phyloP scores from a whole-genome alignment of 2,113 vertebrate genomes.

The Python bivittatus region DNA sequence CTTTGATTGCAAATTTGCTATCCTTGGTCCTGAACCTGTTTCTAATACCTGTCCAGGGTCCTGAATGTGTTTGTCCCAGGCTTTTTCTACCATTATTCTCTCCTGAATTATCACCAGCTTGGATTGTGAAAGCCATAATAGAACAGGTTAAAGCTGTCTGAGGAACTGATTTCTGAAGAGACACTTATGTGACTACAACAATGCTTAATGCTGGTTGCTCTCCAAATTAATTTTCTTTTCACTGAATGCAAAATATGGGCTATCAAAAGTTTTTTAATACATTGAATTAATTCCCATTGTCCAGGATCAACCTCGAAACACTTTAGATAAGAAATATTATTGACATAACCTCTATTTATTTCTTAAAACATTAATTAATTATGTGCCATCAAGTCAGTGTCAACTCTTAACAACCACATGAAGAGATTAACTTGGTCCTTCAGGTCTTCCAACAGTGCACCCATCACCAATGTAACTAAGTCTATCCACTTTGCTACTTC shows the following conservation, averaged over 20 bases:
- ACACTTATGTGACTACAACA: neutral
- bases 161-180: neutral
- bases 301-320: neutral
- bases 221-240: neutral
- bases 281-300: neutral
- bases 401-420: neutral
- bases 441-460: neutral
- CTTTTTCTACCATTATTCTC: neutral
- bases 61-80: neutral
- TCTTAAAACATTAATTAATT: neutral
- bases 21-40: neutral
- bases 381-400: neutral
- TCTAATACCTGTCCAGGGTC: neutral
- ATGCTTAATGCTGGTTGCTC: neutral
- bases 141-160: neutral
- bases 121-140: neutral
- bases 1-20: neutral
- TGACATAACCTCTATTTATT: neutral
- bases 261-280: neutral
- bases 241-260: neutral
- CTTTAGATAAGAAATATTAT: slow-evolving; percentile 6
- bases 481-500: neutral
- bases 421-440: neutral
- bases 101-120: neutral
- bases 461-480: neutral